Percentiles rank a stretch among this genome's conserved stretches.
phyloP scores from a whole-genome alignment of 2,113 vertebrate genomes.

The Spilogale gracilis region DNA sequence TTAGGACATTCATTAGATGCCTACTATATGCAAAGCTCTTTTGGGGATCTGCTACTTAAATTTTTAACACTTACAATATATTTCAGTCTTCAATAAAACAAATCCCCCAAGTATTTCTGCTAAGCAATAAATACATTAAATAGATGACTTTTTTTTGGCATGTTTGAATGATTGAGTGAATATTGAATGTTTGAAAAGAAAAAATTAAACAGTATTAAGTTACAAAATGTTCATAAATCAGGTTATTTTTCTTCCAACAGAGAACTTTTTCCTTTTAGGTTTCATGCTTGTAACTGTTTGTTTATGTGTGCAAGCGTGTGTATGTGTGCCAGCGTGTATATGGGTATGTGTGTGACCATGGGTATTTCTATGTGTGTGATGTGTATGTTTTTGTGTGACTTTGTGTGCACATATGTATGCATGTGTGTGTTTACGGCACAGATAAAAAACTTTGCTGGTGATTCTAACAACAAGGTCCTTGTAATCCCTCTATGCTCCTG shows the following conservation, averaged over 20 bases:
- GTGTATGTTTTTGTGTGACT: background rate
- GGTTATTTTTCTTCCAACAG: background rate
- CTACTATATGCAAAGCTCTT: background rate
- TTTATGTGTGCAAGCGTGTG: background rate
- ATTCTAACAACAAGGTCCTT: background rate
- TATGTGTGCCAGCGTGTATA: background rate
- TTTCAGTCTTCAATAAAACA: conserved; percentile 29
- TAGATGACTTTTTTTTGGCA: background rate
- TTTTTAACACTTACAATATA: background rate
- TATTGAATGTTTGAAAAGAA: background rate
- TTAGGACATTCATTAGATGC: background rate
- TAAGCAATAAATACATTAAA: background rate
- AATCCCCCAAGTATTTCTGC: conserved; percentile 1
- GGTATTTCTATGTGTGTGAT: background rate
- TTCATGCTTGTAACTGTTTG: background rate
- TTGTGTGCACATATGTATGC: background rate
- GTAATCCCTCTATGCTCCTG: background rate
- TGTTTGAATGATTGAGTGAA: background rate
- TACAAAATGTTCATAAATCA: conserved; percentile 20
- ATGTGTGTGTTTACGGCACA: background rate
- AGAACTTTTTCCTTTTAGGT: background rate
- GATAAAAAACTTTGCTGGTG: background rate
- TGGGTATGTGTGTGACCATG: background rate
- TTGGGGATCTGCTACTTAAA: background rate
- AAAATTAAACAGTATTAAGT: background rate